Conservation (phyloP, 1,140 invertebrate genomes). For the Trialeurodes vaporariorum region DNA sequence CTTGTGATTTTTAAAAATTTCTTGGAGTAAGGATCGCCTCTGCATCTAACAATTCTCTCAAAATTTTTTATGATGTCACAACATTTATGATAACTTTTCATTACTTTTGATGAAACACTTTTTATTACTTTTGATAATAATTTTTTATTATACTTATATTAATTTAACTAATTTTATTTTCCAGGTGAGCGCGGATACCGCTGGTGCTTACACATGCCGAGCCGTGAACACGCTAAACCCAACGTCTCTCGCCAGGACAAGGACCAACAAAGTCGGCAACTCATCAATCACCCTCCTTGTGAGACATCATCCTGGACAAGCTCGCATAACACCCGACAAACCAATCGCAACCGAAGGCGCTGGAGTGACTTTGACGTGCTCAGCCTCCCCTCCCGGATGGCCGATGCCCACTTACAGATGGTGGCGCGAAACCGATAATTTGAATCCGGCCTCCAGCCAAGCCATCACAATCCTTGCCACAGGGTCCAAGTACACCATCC, state of each 20-base stretch:
- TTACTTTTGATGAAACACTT: no score
- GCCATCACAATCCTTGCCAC: conserved; percentile 49
- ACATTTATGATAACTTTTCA: no score
- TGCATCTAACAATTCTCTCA: no score
- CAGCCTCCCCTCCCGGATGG: conserved; percentile 75
- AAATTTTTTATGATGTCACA: no score
- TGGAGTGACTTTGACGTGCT: conserved; percentile 71
- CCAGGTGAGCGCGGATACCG: conserved; percentile 64
- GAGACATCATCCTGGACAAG: conserved; percentile 74
- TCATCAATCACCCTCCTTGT: conserved; percentile 67
- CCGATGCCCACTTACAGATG: conserved; percentile 76
- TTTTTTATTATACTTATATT: no score
- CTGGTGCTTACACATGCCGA: conserved; percentile 73
- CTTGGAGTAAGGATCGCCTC: no score
- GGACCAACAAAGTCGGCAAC: conserved; percentile 54
- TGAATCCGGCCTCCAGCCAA: conserved; percentile 40
- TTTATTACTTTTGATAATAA: no score
- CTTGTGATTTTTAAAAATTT: no score
- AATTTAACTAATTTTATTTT: no score
- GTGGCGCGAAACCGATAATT: conserved; percentile 59
- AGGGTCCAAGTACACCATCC: conserved; percentile 74
- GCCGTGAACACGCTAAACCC: conserved; percentile 71
- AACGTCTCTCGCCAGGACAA: conserved; percentile 40
- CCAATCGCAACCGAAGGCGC: conserved; percentile 72
- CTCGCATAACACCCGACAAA: conserved; percentile 65